phyloP scores from a whole-genome alignment of 2,113 vertebrate species.

The Anthoscopus minutus region DNA sequence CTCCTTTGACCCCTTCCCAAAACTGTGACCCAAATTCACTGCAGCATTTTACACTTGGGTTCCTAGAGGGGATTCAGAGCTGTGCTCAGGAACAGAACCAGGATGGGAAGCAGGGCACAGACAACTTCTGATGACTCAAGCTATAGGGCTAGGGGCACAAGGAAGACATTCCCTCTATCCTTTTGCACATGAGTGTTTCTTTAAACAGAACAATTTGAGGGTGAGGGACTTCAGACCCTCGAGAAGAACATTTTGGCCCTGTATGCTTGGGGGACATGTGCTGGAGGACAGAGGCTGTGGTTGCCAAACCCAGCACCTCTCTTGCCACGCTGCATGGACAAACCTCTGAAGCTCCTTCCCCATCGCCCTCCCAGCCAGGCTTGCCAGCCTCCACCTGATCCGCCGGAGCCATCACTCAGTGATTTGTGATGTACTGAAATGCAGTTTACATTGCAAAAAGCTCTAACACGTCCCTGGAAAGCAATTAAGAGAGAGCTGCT shows the following conservation, averaged over 20 bases:
- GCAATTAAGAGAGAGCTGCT: constrained; percentile 2
- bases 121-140: background rate
- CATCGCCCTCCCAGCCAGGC: background rate
- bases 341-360: background rate
- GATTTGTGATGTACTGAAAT: constrained; percentile 49
- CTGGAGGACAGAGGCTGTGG: background rate
- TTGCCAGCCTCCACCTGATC: background rate
- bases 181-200: background rate
- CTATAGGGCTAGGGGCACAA: too few relatives aligned
- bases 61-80: background rate
- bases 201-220: background rate
- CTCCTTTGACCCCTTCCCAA: background rate
- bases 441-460: constrained; percentile 33
- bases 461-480: constrained; percentile 29
- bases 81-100: accelerated
- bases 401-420: background rate
- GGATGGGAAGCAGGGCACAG: background rate
- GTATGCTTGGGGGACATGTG: accelerated
- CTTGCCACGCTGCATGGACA: accelerated
- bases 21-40: background rate
- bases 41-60: background rate
- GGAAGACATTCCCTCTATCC: background rate
- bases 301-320: background rate
- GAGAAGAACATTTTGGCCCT: background rate
- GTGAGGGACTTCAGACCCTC: background rate